Percentiles rank a stretch among this genome's conserved stretches.
phyloP scores from a whole-genome alignment of 2,113 vertebrate genomes.

The Oncorhynchus gorbuscha region DNA sequence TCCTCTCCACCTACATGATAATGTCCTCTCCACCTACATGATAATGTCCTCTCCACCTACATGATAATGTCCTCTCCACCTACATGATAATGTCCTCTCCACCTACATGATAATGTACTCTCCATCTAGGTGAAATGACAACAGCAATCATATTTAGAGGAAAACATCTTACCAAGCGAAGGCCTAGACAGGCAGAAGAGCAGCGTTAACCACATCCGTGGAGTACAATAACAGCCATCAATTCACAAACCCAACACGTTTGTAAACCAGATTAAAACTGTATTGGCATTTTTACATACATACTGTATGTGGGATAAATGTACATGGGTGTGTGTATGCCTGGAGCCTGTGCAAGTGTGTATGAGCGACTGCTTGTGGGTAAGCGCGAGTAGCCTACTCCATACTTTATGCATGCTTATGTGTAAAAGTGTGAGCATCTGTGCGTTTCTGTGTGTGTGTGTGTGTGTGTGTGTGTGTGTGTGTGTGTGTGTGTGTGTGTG shows the following conservation, averaged over 20 bases:
- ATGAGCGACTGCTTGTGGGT: background rate
- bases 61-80: too few relatives aligned
- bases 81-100: background rate
- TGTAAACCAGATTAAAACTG: background rate
- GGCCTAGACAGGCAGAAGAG: background rate
- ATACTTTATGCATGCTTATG: too few relatives aligned
- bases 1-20: too few relatives aligned
- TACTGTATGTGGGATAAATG: background rate
- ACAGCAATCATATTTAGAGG: background rate
- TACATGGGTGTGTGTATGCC: background rate
- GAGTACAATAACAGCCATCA: too few relatives aligned
- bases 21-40: too few relatives aligned
- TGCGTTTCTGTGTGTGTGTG: background rate
- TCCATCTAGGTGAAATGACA: background rate
- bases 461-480: slow-evolving; percentile 5
- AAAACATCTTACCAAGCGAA: background rate
- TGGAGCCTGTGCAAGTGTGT: slow-evolving; percentile 6
- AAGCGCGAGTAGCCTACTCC: background rate
- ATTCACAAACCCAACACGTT: too few relatives aligned
- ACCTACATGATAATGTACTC: background rate
- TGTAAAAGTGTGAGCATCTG: background rate
- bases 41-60: too few relatives aligned
- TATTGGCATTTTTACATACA: background rate
- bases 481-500: slow-evolving; percentile 1
- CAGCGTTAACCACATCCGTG: too few relatives aligned